Evolutionary conservation across 2,797 vertebrate species (phyloP).

Genomic region (Mionectes olivaceus): DNA sequence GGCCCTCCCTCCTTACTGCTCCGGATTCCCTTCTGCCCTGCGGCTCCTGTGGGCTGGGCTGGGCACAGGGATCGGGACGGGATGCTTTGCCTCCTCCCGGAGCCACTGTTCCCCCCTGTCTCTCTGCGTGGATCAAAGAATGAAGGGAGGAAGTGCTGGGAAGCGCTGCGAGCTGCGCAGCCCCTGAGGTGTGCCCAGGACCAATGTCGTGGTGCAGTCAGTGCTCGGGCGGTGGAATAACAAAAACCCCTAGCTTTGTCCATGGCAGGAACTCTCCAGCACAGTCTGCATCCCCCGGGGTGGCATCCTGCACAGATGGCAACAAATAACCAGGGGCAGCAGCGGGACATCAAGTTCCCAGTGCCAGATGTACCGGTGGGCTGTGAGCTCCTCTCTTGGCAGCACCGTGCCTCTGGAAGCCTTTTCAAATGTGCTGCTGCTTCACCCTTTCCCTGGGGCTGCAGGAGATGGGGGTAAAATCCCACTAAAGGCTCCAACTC

Average conservation of each 20-base stretch:
- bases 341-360: background rate
- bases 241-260: background rate
- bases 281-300: background rate
- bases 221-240: background rate
- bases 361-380: background rate
- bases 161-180: background rate
- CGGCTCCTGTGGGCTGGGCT: background rate
- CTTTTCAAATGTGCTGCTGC: background rate
- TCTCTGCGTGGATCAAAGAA: background rate
- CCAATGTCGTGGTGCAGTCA: background rate
- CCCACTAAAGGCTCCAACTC: background rate
- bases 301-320: background rate
- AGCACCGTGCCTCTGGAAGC: background rate
- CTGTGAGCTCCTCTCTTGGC: background rate
- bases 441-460: background rate
- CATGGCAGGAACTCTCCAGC: background rate
- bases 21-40: background rate
- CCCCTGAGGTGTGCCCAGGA: background rate
- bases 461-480: background rate
- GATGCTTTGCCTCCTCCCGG: background rate
- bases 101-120: background rate
- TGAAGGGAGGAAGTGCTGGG: background rate
- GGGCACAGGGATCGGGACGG: rapidly evolving
- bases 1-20: slow-evolving; percentile 26
- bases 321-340: background rate